A percentile compares a stretch with the other conserved stretches of the same genome.
These are phyloP conservation scores for Ciconia nigra DNA, from an alignment of 2,797 vertebrate genomes.

Conservation along the genomic window DNA sequence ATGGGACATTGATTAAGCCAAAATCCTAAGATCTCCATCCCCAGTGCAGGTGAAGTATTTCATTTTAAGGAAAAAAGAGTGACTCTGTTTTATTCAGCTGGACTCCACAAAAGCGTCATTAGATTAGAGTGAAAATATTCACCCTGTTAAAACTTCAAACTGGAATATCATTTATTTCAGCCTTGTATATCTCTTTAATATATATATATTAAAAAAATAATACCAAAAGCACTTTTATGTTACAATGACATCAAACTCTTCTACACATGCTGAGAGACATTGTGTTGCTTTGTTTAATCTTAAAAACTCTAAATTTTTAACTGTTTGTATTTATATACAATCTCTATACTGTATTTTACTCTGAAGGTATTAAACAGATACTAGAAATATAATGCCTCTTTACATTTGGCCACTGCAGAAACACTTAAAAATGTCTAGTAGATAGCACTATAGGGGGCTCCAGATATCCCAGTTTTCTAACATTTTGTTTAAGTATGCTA, in stretches of 20 bases:
- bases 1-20: constrained; percentile 53
- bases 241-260: not conserved
- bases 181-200: not conserved
- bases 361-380: not conserved
- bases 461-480: not conserved
- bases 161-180: not conserved
- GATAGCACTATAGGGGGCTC: not conserved
- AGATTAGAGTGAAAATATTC: not conserved
- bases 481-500: not conserved
- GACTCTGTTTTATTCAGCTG: not conserved
- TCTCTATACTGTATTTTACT: not conserved
- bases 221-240: not conserved
- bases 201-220: not conserved
- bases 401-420: not conserved
- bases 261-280: not conserved
- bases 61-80: not conserved
- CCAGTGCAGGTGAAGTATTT: not conserved
- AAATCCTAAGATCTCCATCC: not conserved
- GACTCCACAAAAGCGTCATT: not conserved
- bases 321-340: not conserved
- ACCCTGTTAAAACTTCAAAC: not conserved
- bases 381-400: not conserved
- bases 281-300: not conserved
- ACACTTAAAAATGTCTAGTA: not conserved
- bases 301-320: not conserved